Base-by-base conservation (phyloP, 2,888 invertebrate genomes). In the Andricus curvator region DNA sequence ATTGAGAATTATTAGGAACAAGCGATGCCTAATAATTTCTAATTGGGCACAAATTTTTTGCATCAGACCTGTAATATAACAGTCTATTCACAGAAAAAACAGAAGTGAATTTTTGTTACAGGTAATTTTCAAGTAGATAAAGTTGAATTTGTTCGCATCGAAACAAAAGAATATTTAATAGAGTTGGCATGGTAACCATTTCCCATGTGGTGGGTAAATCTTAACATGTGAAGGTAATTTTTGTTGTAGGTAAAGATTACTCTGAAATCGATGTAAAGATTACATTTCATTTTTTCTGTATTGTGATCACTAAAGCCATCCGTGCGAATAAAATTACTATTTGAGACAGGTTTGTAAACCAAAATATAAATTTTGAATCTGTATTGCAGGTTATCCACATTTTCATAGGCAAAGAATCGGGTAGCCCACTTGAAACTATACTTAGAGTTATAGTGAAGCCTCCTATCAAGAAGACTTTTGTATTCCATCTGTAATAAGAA, bases 31-130 rank as follows among this genome's bases (percentile, higher is more conserved):
- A 8, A 68, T 68, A 44, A 48, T 25, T 5, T 68, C 68, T 11
- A 48, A 22, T 25, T 48, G 44, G 25, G 25, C 44, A 44, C 44
- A 68, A n/a, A 44, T 68, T 44, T 68, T 15, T 68, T 68, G 68
- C 25, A 68, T 68, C 44, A 68, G 41, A 6, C 68, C 68, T 25
- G 44, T 68, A 41, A 44, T 44, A 25, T 25, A 44, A 48, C 44
- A 41, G 17, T 68, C 68, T 15, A n/a, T n/a, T n/a, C n/a, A n/a
- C n/a, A n/a, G n/a, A n/a, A n/a, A n/a, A n/a, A n/a, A n/a, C n/a
- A n/a, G n/a, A n/a, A n/a, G n/a, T n/a, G n/a, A n/a, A n/a, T n/a
- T n/a, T n/a, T n/a, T n/a, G n/a, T n/a, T n/a, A n/a, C n/a, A n/a
- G n/a, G n/a, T n/a, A n/a, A n/a, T n/a, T n/a, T n/a, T n/a, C n/a